phyloP scores from a whole-genome alignment of 2,888 invertebrate species.

The Strigamia maritima region DNA sequence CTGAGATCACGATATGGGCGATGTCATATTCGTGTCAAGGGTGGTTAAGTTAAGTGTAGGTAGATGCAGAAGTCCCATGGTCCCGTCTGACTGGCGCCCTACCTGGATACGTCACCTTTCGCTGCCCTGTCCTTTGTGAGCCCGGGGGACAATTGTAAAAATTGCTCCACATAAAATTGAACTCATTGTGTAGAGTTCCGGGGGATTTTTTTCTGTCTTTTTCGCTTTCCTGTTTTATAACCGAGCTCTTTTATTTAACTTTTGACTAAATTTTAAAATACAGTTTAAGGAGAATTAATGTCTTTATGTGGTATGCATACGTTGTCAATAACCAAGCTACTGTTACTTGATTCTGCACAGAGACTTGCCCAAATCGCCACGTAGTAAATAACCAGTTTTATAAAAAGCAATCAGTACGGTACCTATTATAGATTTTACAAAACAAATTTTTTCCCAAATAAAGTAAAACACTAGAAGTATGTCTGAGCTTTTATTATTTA shows the following conservation, averaged over 20 bases:
- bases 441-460: no score
- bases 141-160: slow-evolving; percentile 8
- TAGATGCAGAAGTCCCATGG: not conserved
- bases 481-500: no score
- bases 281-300: no score
- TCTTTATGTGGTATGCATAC: no score
- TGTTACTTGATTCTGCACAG: no score
- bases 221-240: not conserved
- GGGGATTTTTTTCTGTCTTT: not conserved
- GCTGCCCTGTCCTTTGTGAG: slow-evolving; percentile 7
- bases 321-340: no score
- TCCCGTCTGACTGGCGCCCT: slow-evolving; percentile 19
- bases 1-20: not conserved
- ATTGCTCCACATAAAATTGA: slow-evolving; percentile 20
- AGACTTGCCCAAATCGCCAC: no score
- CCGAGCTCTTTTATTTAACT: not conserved
- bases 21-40: slow-evolving; percentile 6
- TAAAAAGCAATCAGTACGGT: no score
- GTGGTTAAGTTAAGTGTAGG: slow-evolving; percentile 16
- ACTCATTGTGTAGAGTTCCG: slow-evolving; percentile 11
- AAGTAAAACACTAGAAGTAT: no score
- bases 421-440: no score
- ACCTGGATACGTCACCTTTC: slow-evolving; percentile 11
- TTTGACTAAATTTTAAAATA: not conserved
- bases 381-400: no score